Evolutionary conservation across 2,113 vertebrate species (phyloP), one percentile per base, ranked within the genome.

Genomic region (Circaetus cinerascens): DNA sequence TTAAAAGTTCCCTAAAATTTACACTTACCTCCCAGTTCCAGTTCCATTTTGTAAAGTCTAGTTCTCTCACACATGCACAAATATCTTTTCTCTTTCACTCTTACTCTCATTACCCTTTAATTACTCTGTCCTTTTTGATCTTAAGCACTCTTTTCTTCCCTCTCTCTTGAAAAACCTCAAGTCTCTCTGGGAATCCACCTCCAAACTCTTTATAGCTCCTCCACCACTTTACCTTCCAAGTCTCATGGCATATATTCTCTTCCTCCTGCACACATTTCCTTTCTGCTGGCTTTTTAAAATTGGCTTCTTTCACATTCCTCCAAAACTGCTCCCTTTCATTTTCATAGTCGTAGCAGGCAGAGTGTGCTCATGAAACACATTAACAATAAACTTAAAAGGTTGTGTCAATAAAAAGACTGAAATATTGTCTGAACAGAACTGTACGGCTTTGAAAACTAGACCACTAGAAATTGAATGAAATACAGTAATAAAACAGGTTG

Each of bases 241-340:
- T 30, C 64, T 50, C 40, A 29, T 9, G 32, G 32, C 2, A 3
- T 21, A 63, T 67, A 92, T 86, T 48, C 62, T 34, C 32, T 57
- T 67, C 48, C 9, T 55, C 36, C 84, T 50, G 64, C 48, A 69
- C 55, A 59, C 38, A 13, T 51, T 62, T 56, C 59, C 43, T 45
- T 93, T 91, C n/a, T 30, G 34, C 43, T 75, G 32, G 19, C 29
- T 90, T 86, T 90, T 67, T 27, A 5, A 93, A 83, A 55, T 19
- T 41, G 53, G 13, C 68, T 84, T 20, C 64, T 95, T 74, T 92
- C 76, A 86, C 56, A 78, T 86, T 80, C 69, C 36, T 60, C 72
- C 91, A 43, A 68, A 95, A 87, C 36, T 41, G 53, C 48, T 91
- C 27, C 63, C 76, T 93, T 92, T 84, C 88, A 87, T 94, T 96